A percentile compares a stretch with the other conserved stretches of the same genome.
Conservation (phyloP, 2,797 vertebrate genomes). For the Rhinophrynus dorsalis region DNA sequence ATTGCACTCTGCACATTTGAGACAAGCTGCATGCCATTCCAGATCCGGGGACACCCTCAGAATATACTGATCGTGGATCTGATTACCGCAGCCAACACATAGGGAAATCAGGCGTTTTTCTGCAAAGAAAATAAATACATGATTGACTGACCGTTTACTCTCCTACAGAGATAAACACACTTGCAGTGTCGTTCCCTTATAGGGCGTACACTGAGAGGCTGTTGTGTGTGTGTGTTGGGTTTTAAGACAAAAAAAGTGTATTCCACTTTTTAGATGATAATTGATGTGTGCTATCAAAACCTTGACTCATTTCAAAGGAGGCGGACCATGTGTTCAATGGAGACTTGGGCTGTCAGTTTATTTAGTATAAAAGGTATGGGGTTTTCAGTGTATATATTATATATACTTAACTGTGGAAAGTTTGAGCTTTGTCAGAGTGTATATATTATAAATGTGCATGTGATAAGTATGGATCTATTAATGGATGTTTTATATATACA, state of each 20-base stretch:
- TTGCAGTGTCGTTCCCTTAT: conserved; percentile 63
- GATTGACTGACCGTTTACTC: conserved; percentile 70
- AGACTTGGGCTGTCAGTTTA: neutral
- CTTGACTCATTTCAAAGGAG: conserved; percentile 58
- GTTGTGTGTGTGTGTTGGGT: neutral
- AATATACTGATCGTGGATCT: conserved; percentile 96
- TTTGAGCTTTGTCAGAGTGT: no score
- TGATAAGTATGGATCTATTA: no score
- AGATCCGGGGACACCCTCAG: conserved; percentile 93
- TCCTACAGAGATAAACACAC: conserved; percentile 74
- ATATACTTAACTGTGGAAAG: neutral
- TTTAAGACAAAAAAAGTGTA: conserved; percentile 28
- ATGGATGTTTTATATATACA: no score
- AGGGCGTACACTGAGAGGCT: conserved; percentile 54
- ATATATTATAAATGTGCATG: neutral
- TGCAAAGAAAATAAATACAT: conserved; percentile 78
- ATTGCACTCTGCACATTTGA: conserved; percentile 93
- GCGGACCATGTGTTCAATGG: conserved; percentile 58
- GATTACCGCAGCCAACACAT: conserved; percentile 95
- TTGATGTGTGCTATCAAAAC: conserved; percentile 63
- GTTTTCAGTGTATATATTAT: neutral
- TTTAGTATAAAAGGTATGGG: no score
- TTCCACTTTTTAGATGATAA: conserved; percentile 60
- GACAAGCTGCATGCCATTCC: conserved; percentile 94
- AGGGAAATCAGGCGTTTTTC: conserved; percentile 94